Evolutionary conservation across 2,888 invertebrate species (phyloP), one percentile per base, ranked within the genome.

Genomic region (Andrena bicolor): DNA sequence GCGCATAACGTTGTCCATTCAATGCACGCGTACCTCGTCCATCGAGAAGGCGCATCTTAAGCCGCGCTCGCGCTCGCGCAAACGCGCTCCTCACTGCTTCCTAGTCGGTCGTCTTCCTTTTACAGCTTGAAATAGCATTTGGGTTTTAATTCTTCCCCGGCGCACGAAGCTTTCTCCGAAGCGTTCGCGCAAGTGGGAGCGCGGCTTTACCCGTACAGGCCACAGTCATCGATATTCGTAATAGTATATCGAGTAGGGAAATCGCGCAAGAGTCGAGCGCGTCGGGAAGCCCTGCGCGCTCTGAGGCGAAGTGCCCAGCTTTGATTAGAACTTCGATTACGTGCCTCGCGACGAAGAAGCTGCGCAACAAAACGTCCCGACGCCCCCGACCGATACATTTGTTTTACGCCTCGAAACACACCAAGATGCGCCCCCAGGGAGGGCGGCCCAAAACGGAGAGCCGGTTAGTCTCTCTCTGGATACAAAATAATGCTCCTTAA

Each of bases 401-500:
- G 28, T 65, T 48, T 65, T 58, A 41, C 30, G 51, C 56, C 65
- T 51, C 61, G 56, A 80, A 71, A 82, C 69, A 84, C 68, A 79
- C 76, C 74, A 81, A 83, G 80, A 82, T 86, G 86, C 88, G 82
- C 68, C 86, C 77, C 78, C 71, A 32, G 10, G n/a, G 32, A 72
- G 70, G 23, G 61, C 77, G 70, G 84, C 61, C 53, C 76, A 77
- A 74, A 63, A 80, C 64, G 80, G 66, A 72, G n/a, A 1, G 13
- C 7, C 28, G 8, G n/a, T 61, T 26, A 66, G 58, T 26, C 23
- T 32, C 58, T 28, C 58, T 28, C 2, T 3, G 32, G 32, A 10
- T 13, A 20, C 3, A 26, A 13, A 56, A 1, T 4, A 1, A 23
- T 30, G 26, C 6, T 23, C 20, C 23, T 32, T 16, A 26, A 41